Evolutionary conservation across 2,888 invertebrate genomes (phyloP), one percentile per base, ranked within the genome.

Genomic region (Punctoribates punctum): DNA sequence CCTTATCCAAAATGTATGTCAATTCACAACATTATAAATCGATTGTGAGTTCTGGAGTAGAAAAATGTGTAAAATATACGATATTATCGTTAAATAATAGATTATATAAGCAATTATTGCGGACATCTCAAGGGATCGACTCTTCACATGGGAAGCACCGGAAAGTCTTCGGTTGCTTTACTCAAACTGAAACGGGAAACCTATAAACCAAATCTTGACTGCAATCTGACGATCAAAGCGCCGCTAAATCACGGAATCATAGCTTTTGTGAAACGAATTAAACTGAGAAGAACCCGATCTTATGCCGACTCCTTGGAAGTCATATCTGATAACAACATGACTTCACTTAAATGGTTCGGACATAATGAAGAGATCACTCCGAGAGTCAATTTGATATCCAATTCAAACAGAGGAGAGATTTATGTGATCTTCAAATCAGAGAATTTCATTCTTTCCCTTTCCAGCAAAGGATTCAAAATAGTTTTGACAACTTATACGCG

Each of bases 91-190:
- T 6, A 27, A 38, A 42, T 42, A 23, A 46, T 38, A 75, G 75
- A 70, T 70, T 70, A 75, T 20, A 73, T 76, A 42, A 76, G 76
- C 73, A 73, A 73, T 51, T 76, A 76, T 67, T 76, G 76, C 60
- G 76, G 73, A 38, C 25, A 15, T n/a, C 17, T 27, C 13, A 57
- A 73, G 17, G 54, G 51, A 0, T 46, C 60, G 23, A 48, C 70
- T 6, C 38, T 76, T 9, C 15, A 25, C 2, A 15, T 76, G 57
- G 27, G 27, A 54, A 54, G n/a, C 0, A 23, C 23, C 27, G 27
- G 11, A 8, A 76, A 73, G 20, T 46, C 60, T 29, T 42, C 76
- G n/a, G 73, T 60, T 20, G 60, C 60, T 42, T 17, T 76, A 25
- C 25, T 76, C 17, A 76, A 76, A 29, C 34, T 76, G 0, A 76